Evolutionary conservation across 2,888 invertebrate genomes (phyloP), one percentile per base, ranked within the genome.

Genomic region (Drosophila ustulata): DNA sequence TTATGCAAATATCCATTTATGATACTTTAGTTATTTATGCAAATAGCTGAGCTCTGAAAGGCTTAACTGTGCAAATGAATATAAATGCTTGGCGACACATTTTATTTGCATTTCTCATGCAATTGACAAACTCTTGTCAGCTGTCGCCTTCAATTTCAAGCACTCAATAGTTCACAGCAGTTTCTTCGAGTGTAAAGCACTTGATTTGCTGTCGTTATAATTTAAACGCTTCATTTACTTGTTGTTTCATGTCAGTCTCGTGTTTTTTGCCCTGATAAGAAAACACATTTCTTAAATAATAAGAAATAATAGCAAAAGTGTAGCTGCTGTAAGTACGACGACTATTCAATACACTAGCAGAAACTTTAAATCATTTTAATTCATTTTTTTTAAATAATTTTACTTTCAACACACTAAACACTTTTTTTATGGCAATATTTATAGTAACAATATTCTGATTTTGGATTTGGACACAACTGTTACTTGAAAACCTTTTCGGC

Each of bases 231-330:
- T 32, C 30, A 45, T 32, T 67, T 45, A 34, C n/a, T 45, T 53
- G 11, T 30, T 49, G 7, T 39, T 28, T 18, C 55, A 59, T 52
- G 39, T 18, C 18, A 64, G 68, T 73, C 52, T 64, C 45, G 37
- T 64, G 58, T 67, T 66, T 34, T 13, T n/a, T 6, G 6, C 7
- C n/a, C 39, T 34, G 72, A 74, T 73, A 74, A 64, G 26, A 45
- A 58, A 57, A 41, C 34, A 53, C 46, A 37, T 11, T 46, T 11
- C 3, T 0, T 9, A 7, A 43, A 26, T 43, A 37, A 28, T 43
- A n/a, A 43, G 9, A 23, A 55, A 13, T 11, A 18, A 43, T 11
- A 18, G 23, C 23, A 23, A 43, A 18, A 18, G 0, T 43, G 1
- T 30, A 0, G 8, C 0, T 8, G 3, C n/a, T n/a, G n/a, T n/a